A percentile compares a stretch with the other conserved stretches of the same genome.
These are phyloP conservation scores for Cephus cinctus DNA, from an alignment of 1,140 invertebrate genomes.

Conservation along the genomic window DNA sequence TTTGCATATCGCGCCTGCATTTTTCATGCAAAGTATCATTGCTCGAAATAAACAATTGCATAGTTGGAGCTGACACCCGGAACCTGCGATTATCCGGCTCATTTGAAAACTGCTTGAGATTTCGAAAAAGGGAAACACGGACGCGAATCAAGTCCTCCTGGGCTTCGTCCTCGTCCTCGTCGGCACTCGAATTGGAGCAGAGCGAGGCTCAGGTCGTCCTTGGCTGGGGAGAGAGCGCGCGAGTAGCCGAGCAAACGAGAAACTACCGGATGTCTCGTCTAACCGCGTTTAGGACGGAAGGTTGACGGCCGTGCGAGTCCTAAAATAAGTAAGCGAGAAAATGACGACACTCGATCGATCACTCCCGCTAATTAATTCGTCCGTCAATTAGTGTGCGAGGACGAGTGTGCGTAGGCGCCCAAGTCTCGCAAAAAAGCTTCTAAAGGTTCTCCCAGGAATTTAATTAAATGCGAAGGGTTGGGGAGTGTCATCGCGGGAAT, in stretches of 20 bases:
- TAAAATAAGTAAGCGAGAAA: conserved; percentile 1
- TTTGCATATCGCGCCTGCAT: conserved; percentile 33
- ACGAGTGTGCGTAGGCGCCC: conserved; percentile 14
- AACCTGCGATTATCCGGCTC: too few species aligned
- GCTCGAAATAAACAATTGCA: too few species aligned
- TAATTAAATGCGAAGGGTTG: conserved; percentile 52
- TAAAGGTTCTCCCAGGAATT: conserved; percentile 32
- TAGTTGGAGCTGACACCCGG: too few species aligned
- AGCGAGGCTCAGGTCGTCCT: too few species aligned
- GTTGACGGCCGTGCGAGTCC: not conserved
- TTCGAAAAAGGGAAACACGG: too few species aligned
- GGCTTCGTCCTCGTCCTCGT: too few species aligned
- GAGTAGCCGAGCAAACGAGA: not conserved
- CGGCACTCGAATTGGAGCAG: too few species aligned
- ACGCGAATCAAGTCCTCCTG: too few species aligned
- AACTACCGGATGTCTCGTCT: not conserved
- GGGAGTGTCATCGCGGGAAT: too few species aligned
- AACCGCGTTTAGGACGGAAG: not conserved
- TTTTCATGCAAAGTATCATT: conserved; percentile 30
- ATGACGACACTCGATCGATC: conserved; percentile 38
- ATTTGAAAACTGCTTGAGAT: too few species aligned
- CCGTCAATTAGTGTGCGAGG: conserved; percentile 45
- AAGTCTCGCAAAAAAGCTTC: conserved; percentile 14
- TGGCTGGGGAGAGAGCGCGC: conserved; percentile 11
- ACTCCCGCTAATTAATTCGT: conserved; percentile 51